These are phyloP conservation scores for Chorisops tibialis DNA, from an alignment of 2,888 invertebrate species.

Conservation along the genomic window DNA sequence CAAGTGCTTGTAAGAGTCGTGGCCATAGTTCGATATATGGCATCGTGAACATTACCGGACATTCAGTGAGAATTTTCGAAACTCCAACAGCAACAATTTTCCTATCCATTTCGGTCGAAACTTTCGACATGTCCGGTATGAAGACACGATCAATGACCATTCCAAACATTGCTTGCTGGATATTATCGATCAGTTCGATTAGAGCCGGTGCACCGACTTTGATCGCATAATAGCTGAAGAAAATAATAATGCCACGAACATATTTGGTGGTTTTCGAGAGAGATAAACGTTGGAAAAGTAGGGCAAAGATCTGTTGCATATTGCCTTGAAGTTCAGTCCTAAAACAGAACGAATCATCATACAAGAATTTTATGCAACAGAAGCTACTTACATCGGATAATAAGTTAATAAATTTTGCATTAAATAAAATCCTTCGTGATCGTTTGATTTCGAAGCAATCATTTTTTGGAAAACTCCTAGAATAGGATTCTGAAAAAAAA, in stretches of 20 bases:
- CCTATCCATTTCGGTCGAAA: constrained; percentile 76
- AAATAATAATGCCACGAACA: constrained; percentile 84
- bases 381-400: constrained; percentile 68
- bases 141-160: constrained; percentile 93
- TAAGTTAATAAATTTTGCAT: constrained; percentile 81
- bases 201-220: constrained; percentile 74
- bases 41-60: constrained; percentile 63
- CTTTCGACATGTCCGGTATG: constrained; percentile 81
- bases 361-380: neutral
- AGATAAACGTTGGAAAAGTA: constrained; percentile 90
- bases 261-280: constrained; percentile 95
- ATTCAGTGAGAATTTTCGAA: constrained; percentile 78
- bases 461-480: constrained; percentile 96
- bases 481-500: constrained; percentile 64
- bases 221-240: constrained; percentile 81
- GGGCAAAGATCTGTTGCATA: constrained; percentile 81
- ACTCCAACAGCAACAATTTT: constrained; percentile 91
- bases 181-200: constrained; percentile 75
- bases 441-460: constrained; percentile 90
- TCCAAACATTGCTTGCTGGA: constrained; percentile 88
- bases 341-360: no score
- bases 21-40: constrained; percentile 65
- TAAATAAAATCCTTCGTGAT: constrained; percentile 93
- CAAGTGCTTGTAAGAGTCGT: constrained; percentile 64
- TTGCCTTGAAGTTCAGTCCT: constrained; percentile 72